These are phyloP conservation scores for Chloroceryle aenea DNA, from an alignment of 2,113 vertebrate genomes.

Conservation along the genomic window DNA sequence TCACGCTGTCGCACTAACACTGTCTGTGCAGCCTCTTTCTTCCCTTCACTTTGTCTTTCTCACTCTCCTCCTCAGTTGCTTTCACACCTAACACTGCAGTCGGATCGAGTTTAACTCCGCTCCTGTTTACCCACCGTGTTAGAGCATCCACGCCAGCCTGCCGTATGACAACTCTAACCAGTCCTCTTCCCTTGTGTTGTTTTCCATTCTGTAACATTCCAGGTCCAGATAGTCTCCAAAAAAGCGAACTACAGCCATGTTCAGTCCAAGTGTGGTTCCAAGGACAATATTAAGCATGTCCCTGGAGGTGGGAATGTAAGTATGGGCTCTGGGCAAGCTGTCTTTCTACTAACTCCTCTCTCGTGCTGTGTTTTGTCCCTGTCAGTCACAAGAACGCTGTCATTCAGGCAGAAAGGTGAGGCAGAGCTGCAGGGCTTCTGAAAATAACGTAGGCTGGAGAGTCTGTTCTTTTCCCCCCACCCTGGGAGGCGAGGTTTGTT, in stretches of 20 bases:
- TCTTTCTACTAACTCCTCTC: constrained; percentile 40
- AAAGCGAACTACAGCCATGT: constrained; percentile 99
- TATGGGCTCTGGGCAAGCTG: constrained; percentile 74
- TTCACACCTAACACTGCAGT: neutral
- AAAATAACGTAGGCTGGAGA: neutral
- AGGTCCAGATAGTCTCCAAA: constrained; percentile 99
- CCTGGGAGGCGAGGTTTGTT: neutral
- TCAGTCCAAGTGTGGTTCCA: constrained; percentile 98
- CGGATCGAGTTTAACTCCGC: neutral
- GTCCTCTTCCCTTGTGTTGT: constrained; percentile 78
- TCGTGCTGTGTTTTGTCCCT: neutral
- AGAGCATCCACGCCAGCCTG: neutral
- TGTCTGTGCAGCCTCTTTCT: constrained; percentile 31
- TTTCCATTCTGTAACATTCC: constrained; percentile 83
- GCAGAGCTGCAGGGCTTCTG: neutral
- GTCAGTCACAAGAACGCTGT: neutral
- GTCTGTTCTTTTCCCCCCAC: fast-evolving
- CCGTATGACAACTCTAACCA: constrained; percentile 68
- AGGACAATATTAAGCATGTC: constrained; percentile 99
- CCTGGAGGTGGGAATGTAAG: constrained; percentile 99
- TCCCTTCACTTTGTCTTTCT: neutral
- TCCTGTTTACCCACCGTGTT: neutral
- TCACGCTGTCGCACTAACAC: constrained; percentile 71
- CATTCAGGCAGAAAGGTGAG: neutral
- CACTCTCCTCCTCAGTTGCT: constrained; percentile 1